Conservation (phyloP, 2,113 vertebrate genomes). For the Syngnathoides biaculeatus region DNA sequence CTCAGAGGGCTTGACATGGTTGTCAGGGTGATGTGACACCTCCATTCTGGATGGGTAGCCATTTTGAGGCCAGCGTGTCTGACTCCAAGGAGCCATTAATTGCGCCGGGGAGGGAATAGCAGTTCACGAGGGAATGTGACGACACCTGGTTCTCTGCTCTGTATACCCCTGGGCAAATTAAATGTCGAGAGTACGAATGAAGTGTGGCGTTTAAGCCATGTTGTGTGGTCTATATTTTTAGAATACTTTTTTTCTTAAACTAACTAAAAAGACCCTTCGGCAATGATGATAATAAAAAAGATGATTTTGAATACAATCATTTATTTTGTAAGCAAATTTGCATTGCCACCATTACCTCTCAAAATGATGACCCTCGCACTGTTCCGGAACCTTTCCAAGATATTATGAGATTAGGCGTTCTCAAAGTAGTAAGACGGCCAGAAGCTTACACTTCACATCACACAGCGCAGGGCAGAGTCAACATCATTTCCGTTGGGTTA, state of each 20-base stretch:
- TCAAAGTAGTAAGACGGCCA: background rate
- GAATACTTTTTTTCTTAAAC: background rate
- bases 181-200: slow-evolving; percentile 31
- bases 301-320: background rate
- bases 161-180: slow-evolving; percentile 25
- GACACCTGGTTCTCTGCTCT: slow-evolving; percentile 50
- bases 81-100: slow-evolving; percentile 55
- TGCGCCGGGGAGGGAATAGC: slow-evolving; percentile 49
- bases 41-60: slow-evolving; percentile 50
- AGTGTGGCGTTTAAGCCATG: slow-evolving; percentile 15
- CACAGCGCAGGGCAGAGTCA: no score
- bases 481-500: no score
- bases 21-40: slow-evolving; percentile 65
- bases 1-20: slow-evolving; percentile 53
- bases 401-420: background rate
- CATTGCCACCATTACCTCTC: background rate
- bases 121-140: slow-evolving; percentile 38
- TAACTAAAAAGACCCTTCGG: background rate
- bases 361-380: background rate
- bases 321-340: background rate
- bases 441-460: background rate
- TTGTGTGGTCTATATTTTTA: slow-evolving; percentile 11
- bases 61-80: slow-evolving; percentile 53
- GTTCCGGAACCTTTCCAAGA: background rate
- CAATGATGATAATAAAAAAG: background rate